A percentile compares a stretch with the other conserved stretches of the same genome.
Conservation (phyloP, 2,113 vertebrate genomes). For the Scomber scombrus region DNA sequence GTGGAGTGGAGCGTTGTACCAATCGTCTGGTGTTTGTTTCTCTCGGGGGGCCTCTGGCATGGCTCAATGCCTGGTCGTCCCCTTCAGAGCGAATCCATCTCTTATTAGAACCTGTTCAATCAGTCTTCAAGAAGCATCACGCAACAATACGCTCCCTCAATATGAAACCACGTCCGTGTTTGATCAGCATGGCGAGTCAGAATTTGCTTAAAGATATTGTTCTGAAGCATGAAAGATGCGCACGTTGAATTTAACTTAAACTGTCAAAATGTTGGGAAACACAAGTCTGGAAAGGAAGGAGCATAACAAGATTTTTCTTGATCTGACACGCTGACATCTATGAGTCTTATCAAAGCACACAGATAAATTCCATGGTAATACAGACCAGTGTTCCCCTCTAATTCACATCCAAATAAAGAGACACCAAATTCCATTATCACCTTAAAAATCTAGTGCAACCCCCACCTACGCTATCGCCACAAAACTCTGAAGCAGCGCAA, state of each 20-base stretch:
- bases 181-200: neutral
- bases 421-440: slow-evolving; percentile 4
- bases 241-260: neutral
- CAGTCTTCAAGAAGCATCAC: slow-evolving; percentile 19
- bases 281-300: neutral
- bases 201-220: neutral
- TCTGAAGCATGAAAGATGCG: neutral
- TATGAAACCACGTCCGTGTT: slow-evolving; percentile 2
- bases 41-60: slow-evolving; percentile 46
- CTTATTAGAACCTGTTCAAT: slow-evolving; percentile 34
- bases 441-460: neutral
- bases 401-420: slow-evolving; percentile 37
- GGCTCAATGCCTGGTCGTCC: slow-evolving; percentile 47
- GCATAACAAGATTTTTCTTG: neutral
- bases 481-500: slow-evolving; percentile 27
- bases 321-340: neutral
- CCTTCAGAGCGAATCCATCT: slow-evolving; percentile 40
- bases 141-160: neutral
- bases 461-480: neutral
- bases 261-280: slow-evolving; percentile 16
- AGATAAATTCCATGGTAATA: neutral
- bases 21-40: slow-evolving; percentile 52
- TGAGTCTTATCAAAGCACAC: slow-evolving; percentile 22
- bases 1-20: slow-evolving; percentile 46
- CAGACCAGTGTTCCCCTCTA: slow-evolving; percentile 8